Base-by-base conservation (phyloP, 2,113 vertebrate species). In the Chaetura pelagica region DNA sequence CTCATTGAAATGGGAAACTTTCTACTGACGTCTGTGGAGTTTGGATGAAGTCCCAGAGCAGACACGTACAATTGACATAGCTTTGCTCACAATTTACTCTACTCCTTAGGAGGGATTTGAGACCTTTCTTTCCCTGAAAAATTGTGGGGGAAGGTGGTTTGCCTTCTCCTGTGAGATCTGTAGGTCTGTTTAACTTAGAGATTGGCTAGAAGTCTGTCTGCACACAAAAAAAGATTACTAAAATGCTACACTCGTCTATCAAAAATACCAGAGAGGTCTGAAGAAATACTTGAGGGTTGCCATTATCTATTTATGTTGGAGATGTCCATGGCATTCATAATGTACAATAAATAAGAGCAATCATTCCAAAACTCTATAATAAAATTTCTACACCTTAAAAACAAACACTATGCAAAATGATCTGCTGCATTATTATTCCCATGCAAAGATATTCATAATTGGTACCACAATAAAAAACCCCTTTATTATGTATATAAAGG, bases 371-470 rank as follows among this genome's bases (percentile, higher is more conserved):
- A 92, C 82, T 72, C 30, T 77, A 42, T 92, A 96, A 96, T 94
- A 96, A 97, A 97, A 85, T 84, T 57, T 85, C 93, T 84, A 82
- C 72, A 95, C 93, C 71, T 92, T 97, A 57, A 90, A 97, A 97
- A 90, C 93, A 98, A 98, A 96, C 96, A 96, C 12, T 74, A 38
- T 9, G 9, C 62, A 95, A 91, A 97, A 95, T 73, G 16, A 97
- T 93, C 38, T 59, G 11, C 74, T 93, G 35, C 38, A 6, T 83
- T 77, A 86, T 89, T 95, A 38, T 38, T 90, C 4, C 18, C 55
- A 79, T 38, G 29, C 68, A 95, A 83, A 88, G 84, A 44, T 92
- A 95, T 94, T 92, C 22, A 30, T 96, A 96, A 95, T 86, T 87
- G 77, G 64, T 84, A 49, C 23, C 42, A 51, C 87, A 85, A 96